A percentile compares a stretch with the other conserved stretches of the same genome.
These are phyloP conservation scores for Drosophila obscura DNA, from an alignment of 1,140 invertebrate species.

Conservation along the genomic window DNA sequence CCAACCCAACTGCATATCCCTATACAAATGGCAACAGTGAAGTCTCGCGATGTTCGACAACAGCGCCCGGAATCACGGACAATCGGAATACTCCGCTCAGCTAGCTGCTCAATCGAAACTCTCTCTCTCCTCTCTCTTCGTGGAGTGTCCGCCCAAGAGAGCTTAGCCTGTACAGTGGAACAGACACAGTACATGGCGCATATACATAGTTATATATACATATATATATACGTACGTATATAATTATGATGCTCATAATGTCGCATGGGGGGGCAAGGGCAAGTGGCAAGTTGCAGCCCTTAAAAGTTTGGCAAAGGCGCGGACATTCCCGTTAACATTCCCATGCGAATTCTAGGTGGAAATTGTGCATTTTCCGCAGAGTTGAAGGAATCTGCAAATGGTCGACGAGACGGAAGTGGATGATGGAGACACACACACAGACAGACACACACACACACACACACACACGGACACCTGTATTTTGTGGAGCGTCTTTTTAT, in stretches of 20 bases:
- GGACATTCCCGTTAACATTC: conserved; percentile 14
- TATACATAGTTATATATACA: not conserved
- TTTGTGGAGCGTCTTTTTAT: conserved; percentile 53
- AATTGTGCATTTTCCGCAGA: conserved; percentile 24
- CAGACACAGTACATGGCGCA: not conserved
- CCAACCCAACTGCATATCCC: not conserved
- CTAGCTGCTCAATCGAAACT: too few species aligned
- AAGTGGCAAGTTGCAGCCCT: not conserved
- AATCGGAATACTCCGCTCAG: not conserved
- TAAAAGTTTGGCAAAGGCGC: too few species aligned
- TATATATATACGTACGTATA: conserved; percentile 26
- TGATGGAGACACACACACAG: too few species aligned
- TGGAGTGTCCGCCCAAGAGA: too few species aligned
- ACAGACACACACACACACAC: too few species aligned
- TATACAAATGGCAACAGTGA: conserved; percentile 1
- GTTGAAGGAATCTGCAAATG: conserved; percentile 28
- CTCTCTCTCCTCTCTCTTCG: too few species aligned
- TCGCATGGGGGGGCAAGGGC: conserved; percentile 16
- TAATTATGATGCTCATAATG: conserved; percentile 17
- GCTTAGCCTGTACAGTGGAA: not conserved
- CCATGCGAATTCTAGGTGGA: conserved; percentile 29
- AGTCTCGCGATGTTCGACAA: too few species aligned
- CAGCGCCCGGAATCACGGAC: too few species aligned
- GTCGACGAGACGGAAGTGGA: conserved; percentile 20
- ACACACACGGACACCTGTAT: not conserved